Evolutionary conservation across 2,888 invertebrate genomes (phyloP), one percentile per base, ranked within the genome.

Genomic region (Macrophya annulata): DNA sequence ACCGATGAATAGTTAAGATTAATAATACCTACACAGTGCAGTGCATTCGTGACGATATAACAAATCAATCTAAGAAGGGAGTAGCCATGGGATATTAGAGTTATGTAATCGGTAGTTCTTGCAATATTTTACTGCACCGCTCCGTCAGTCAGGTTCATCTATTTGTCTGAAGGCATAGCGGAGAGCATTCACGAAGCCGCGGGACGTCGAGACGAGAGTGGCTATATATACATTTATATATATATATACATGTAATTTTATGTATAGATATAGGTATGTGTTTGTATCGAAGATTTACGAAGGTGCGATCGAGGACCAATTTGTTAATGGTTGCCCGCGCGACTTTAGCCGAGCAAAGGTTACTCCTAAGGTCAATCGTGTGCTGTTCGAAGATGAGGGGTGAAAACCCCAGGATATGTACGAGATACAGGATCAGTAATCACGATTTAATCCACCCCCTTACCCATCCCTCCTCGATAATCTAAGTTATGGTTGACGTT

Each of bases 291-390:
- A 81, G 65, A 81, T 81, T 59, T 81, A 81, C 81, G 81, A 81
- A 81, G 65, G 81, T 81, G 65, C 43, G 81, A 81, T 65, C 62
- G 62, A 81, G 62, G 81, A 81, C 62, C 81, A 81, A 81, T 81
- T 81, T 81, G 81, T 81, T 81, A 81, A 81, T 81, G 81, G 81
- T 55, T 77, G 77, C 55, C 77, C 77, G 77, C 77, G 77, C 77
- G 77, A 77, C 77, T 77, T 77, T 37, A 55, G 43, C 62, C 65
- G 62, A 43, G 62, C 62, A 65, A 81, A 81, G 81, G 65, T 59
- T 65, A 65, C 43, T 62, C 15, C 81, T 25, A 21, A 25, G 81
- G 81, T 81, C 59, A 81, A 62, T 81, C 81, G 59, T 81, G 59
- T 81, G 77, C 77, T 55, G 51, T 55, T n/a, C 55, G 77, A 55